Evolutionary conservation across 2,797 vertebrate genomes (phyloP).

Genomic region (Alauda arvensis): DNA sequence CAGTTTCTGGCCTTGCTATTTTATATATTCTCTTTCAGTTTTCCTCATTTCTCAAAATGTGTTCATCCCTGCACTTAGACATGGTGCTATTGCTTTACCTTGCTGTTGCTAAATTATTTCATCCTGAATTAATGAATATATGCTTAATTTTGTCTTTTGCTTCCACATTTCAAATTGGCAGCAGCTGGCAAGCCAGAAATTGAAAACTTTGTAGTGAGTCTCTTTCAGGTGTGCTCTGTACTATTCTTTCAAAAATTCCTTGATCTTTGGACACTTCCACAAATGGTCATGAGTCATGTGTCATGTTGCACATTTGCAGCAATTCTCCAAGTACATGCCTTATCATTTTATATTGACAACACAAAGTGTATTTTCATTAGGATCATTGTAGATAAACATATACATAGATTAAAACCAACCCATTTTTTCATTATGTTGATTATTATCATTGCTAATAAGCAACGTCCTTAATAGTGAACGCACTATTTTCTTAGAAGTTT

Average conservation of each 20-base stretch:
- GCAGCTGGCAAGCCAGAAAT: constrained; percentile 28
- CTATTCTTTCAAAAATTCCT: constrained; percentile 50
- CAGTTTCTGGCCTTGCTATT: background rate
- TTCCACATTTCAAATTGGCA: background rate
- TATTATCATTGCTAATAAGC: background rate
- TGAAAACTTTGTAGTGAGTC: constrained; percentile 11
- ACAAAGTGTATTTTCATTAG: constrained; percentile 2
- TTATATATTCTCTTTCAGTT: background rate
- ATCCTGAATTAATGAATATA: background rate
- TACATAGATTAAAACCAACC: background rate
- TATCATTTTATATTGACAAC: constrained; percentile 24
- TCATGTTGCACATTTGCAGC: background rate
- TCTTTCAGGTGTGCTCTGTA: constrained; percentile 31
- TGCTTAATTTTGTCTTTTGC: background rate
- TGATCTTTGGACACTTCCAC: constrained; percentile 31
- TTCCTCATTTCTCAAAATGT: background rate
- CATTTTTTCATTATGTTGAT: background rate
- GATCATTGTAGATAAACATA: background rate
- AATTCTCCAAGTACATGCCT: background rate
- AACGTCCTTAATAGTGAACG: background rate
- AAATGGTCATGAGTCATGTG: constrained; percentile 7
- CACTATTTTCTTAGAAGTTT: background rate
- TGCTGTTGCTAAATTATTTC: background rate
- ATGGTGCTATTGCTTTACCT: background rate
- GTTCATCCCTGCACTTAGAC: background rate